Evolutionary conservation across 2,888 invertebrate species (phyloP).

Genomic region (Drosophila picticornis): DNA sequence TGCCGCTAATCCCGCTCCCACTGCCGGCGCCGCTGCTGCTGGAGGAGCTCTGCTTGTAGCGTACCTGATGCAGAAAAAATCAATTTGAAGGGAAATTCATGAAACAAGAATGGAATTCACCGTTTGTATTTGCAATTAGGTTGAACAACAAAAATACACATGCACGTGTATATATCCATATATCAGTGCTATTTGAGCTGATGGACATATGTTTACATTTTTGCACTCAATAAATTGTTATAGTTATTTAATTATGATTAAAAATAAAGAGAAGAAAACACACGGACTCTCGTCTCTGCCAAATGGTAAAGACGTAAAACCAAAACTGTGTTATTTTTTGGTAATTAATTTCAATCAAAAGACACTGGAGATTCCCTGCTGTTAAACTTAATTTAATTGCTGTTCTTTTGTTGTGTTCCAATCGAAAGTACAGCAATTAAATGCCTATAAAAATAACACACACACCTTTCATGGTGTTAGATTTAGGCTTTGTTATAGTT

Average conservation of each 20-base stretch:
- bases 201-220: neutral
- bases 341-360: neutral
- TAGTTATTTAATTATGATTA: neutral
- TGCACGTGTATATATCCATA: neutral
- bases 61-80: constrained; percentile 49
- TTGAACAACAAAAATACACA: neutral
- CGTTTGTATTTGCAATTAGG: neutral
- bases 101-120: neutral
- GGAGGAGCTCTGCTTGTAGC: constrained; percentile 71
- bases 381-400: neutral
- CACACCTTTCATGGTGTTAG: constrained; percentile 1
- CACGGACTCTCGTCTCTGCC: neutral
- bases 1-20: constrained; percentile 50
- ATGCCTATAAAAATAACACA: constrained; percentile 16
- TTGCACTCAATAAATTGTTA: neutral
- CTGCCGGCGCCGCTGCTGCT: constrained; percentile 65
- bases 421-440: neutral
- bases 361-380: neutral
- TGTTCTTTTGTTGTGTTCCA: neutral
- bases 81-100: neutral
- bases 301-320: neutral
- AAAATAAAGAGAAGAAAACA: neutral
- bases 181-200: neutral
- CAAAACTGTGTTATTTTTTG: neutral
- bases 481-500: neutral